phyloP scores from a whole-genome alignment of 2,888 invertebrate genomes.

The Synanthedon tipuliformis region DNA sequence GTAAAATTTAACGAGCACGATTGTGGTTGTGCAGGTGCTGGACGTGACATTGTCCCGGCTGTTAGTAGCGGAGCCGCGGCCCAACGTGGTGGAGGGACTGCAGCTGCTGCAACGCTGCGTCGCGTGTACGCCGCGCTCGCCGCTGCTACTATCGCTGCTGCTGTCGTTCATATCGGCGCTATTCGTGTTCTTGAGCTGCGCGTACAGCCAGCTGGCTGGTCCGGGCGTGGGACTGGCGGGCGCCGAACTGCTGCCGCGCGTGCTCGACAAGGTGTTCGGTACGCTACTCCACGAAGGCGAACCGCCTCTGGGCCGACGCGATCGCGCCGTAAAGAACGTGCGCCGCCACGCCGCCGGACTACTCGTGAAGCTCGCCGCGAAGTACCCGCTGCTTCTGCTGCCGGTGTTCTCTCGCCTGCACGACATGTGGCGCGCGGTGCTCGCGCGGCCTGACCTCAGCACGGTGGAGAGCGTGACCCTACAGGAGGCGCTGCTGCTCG shows the following conservation, averaged over 20 bases:
- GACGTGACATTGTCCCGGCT: constrained; percentile 88
- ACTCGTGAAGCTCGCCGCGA: constrained; percentile 89
- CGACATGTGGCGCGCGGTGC: constrained; percentile 78
- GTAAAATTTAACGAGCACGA: neutral
- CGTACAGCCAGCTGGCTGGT: constrained; percentile 80
- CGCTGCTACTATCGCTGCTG: constrained; percentile 83
- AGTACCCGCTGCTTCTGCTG: constrained; percentile 85
- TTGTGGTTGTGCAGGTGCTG: constrained; percentile 61
- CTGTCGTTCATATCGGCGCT: constrained; percentile 93
- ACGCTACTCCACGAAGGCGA: constrained; percentile 80
- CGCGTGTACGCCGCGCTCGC: constrained; percentile 79
- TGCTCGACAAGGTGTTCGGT: constrained; percentile 90
- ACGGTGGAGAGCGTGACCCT: constrained; percentile 86
- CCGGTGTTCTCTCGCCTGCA: constrained; percentile 90
- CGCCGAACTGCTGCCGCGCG: constrained; percentile 76
- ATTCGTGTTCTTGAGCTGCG: constrained; percentile 90
- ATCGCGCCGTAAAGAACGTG: constrained; percentile 84
- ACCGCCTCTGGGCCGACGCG: constrained; percentile 72
- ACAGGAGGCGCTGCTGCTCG: constrained; percentile 81
- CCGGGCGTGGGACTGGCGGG: constrained; percentile 52
- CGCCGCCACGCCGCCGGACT: constrained; percentile 90
- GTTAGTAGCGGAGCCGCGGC: constrained; percentile 76
- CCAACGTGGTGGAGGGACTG: constrained; percentile 80
- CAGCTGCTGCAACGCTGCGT: constrained; percentile 83
- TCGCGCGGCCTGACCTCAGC: constrained; percentile 78